Base-by-base conservation (phyloP, 2,797 vertebrate species). In the Delichon dasypus region DNA sequence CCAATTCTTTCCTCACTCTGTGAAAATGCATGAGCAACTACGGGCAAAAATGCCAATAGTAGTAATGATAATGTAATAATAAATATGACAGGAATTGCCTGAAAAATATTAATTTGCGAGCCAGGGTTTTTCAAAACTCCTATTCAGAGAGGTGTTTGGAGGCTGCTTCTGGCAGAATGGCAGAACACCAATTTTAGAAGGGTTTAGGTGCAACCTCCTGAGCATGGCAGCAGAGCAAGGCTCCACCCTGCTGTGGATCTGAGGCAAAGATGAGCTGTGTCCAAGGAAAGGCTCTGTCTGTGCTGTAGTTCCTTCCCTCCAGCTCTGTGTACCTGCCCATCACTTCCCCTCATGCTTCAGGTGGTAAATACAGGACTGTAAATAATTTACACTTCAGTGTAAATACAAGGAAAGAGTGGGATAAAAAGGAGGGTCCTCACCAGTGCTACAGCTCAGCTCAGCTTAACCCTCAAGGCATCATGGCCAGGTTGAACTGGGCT, bases 21-120 rank as follows among this genome's bases (percentile, higher is more conserved):
- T 70, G 67, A 94, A 93, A 94, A 82, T 38, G 50, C 54, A 22
- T 71, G 36, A 91, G 60, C 53, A 89, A 79, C 71, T 82, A 77
- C 13, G 9, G 57, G 75, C 45, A 94, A 88, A 94, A 94, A 77
- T 82, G 80, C 54, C 91, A 89, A 79, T 76, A 90, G 36, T 25
- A 71, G 53, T 64, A 86, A 73, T 14, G 48, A 75, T n/a, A 88
- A 65, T 80, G 42, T 73, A 90, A 79, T 84, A 79, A 90, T 55
- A 93, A 91, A 77, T 79, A 67, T 71, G 67, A 82, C 71, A 79
- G 71, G 38, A 72, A 40, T 77, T 79, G 47, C 74, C 61, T 93
- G 88, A 90, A 91, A 90, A 81, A 54, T 38, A 74, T 9, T 64
- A 71, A 73, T 88, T 94, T 80, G 29, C 4, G 11, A 54, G 44